Base-by-base conservation (phyloP, 2,888 invertebrate genomes). In the Tortricodes alternella region DNA sequence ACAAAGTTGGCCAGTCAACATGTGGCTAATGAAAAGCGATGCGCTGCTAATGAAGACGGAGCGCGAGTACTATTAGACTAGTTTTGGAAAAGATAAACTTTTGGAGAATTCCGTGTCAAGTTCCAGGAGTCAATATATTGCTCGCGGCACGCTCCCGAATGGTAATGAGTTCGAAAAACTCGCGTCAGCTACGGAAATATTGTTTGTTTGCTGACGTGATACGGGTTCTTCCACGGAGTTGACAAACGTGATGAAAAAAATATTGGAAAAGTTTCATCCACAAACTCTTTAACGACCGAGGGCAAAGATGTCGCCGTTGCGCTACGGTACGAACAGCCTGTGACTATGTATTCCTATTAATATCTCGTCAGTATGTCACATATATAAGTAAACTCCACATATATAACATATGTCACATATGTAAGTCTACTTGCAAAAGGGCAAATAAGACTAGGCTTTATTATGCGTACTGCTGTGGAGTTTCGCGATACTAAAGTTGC, bases 201-300 rank as follows among this genome's bases (percentile, higher is more conserved):
- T 82, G 80, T 81, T 84, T 85, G 83, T 87, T 85, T 82, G 79
- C 75, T 76, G 72, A 78, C 75, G 75, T 78, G 80, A 82, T 77
- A 77, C 76, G 66, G 66, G 65, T 63, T 67, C 63, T 71, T 62
- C 37, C 48, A 24, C 67, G 62, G 78, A 80, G 76, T 81, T 85
- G 79, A 83, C 80, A 80, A 79, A 80, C 76, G 73, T 78, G 79
- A 85, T 83, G 80, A 80, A 82, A 85, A 85, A 84, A 85, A 86
- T 87, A 88, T 87, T 85, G 82, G 80, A 77, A 83, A 88, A 88
- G 79, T 86, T 88, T 74, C 46, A 56, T 60, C 60, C 62, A 60
- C 62, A 65, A 73, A 66, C 71, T 78, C 68, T 72, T 76, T 72
- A 78, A 80, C 71, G 62, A 69, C 68, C 70, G 67, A 65, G 67